phyloP scores from a whole-genome alignment of 2,888 invertebrate species.

The Limnephilus auricula region DNA sequence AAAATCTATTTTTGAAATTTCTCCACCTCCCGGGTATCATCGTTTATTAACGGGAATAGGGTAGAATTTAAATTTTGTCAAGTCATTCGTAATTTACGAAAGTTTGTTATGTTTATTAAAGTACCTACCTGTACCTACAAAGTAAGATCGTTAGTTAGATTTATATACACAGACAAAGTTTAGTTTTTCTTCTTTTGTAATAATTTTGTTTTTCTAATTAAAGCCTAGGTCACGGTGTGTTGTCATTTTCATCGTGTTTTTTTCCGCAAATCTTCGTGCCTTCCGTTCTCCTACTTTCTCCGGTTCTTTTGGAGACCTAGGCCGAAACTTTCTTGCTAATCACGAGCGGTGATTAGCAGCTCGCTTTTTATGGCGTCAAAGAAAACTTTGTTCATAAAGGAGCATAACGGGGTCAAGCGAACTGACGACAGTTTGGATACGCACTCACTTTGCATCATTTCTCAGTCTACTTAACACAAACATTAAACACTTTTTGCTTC shows the following conservation, averaged over 20 bases:
- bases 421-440: slow-evolving; percentile 16
- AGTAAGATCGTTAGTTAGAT: neutral
- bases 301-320: neutral
- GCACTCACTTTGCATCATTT: slow-evolving; percentile 50
- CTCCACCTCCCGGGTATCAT: too few species aligned
- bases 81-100: too few species aligned
- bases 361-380: slow-evolving; percentile 6
- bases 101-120: too few species aligned
- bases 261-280: neutral
- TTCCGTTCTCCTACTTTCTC: neutral
- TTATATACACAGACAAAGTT: neutral
- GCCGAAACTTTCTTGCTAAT: slow-evolving; percentile 23
- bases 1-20: too few species aligned
- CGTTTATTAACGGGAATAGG: too few species aligned
- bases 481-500: neutral
- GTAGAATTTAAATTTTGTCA: too few species aligned
- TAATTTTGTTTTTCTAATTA: neutral
- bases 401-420: slow-evolving; percentile 43
- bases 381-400: neutral
- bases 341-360: slow-evolving; percentile 25
- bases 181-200: neutral
- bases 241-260: neutral
- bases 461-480: slow-evolving; percentile 45
- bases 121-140: neutral
- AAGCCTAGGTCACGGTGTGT: neutral